Conservation (phyloP, 2,113 vertebrate genomes). For the Bos javanicus region DNA sequence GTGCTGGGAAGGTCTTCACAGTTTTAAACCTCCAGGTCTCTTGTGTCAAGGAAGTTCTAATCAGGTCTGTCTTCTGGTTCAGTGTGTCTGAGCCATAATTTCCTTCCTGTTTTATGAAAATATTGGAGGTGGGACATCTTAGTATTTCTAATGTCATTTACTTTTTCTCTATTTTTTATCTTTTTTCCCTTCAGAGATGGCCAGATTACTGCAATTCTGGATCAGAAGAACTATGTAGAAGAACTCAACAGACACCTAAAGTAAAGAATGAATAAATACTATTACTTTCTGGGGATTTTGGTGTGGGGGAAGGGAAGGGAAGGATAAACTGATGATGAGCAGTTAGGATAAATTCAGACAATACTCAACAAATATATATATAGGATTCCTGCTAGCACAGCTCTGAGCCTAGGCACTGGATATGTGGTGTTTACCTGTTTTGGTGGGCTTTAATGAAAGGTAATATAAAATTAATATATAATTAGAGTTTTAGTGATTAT, state of each 20-base stretch:
- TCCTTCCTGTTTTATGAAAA: conserved; percentile 15
- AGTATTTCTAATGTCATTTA: background rate
- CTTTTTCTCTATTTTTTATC: background rate
- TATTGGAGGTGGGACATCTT: background rate
- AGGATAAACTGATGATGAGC: background rate
- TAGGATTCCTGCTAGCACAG: background rate
- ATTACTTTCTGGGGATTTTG: background rate
- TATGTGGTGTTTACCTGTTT: background rate
- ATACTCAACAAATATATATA: background rate
- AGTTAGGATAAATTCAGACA: background rate
- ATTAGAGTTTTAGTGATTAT: background rate
- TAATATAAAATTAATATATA: background rate
- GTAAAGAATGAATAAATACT: conserved; percentile 74
- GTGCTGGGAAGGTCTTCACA: background rate
- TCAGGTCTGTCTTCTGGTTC: background rate
- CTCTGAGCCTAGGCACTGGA: background rate
- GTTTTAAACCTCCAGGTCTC: background rate
- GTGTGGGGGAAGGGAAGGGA: background rate
- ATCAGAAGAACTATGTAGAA: conserved; percentile 99
- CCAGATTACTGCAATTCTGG: conserved; percentile 98
- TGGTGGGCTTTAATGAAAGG: background rate
- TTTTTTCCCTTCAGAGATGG: conserved; percentile 84
- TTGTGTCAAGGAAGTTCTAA: background rate
- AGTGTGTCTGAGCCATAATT: background rate
- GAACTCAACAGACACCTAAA: conserved; percentile 98